phyloP scores from a whole-genome alignment of 2,113 vertebrate genomes.

The Fulmarus glacialis region DNA sequence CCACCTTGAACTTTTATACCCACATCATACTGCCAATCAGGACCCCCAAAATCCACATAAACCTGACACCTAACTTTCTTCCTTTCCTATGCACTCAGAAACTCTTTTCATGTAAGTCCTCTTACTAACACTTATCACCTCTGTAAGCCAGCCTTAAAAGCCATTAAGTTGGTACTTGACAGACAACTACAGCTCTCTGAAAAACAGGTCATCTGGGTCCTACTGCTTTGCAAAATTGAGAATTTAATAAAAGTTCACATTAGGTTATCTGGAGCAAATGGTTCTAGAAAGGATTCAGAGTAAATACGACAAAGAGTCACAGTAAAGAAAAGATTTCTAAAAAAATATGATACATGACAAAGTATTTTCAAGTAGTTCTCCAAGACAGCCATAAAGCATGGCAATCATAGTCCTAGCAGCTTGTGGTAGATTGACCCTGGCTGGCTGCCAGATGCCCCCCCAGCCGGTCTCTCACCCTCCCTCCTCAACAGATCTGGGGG shows the following conservation, averaged over 20 bases:
- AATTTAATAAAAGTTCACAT: not conserved
- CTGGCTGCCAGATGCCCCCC: not conserved
- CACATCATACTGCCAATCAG: not conserved
- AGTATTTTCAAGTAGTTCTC: not conserved
- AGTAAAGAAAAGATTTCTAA: not conserved
- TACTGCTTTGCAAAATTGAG: not conserved
- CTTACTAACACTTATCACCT: not conserved
- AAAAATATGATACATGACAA: not conserved
- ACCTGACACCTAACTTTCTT: not conserved
- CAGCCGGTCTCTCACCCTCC: rapidly evolving
- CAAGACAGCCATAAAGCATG: not conserved
- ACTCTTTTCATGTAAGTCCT: not conserved
- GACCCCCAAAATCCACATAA: not conserved
- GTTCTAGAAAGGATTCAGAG: not conserved
- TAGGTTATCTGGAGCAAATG: not conserved
- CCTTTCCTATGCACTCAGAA: not conserved
- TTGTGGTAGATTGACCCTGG: not conserved
- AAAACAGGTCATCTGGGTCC: not conserved
- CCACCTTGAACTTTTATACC: not conserved
- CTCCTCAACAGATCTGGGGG: not conserved
- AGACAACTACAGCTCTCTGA: not conserved
- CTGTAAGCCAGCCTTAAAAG: not conserved
- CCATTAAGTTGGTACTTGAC: not conserved
- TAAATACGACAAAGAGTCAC: not conserved
- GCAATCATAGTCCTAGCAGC: not conserved